These are phyloP conservation scores for Phoebastria nigripes DNA, from an alignment of 2,797 vertebrate genomes.

Conservation along the genomic window DNA sequence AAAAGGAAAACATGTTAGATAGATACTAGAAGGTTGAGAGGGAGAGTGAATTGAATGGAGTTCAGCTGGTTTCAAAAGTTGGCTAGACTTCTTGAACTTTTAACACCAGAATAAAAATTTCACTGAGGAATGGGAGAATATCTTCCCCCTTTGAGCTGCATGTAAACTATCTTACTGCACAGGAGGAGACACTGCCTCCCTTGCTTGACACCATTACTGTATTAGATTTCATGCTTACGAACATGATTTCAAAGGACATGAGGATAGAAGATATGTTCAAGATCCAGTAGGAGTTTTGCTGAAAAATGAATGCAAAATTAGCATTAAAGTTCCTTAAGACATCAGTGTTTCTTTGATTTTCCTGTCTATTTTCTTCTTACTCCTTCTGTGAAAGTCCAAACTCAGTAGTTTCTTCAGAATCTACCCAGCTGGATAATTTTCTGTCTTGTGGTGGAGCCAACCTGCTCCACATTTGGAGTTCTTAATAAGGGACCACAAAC, in stretches of 20 bases:
- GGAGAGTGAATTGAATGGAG: not conserved
- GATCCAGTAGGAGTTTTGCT: not conserved
- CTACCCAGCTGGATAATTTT: not conserved
- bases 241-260: not conserved
- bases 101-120: not conserved
- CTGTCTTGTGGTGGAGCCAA: not conserved
- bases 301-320: not conserved
- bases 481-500: not conserved
- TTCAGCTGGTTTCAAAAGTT: not conserved
- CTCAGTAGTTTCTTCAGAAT: not conserved
- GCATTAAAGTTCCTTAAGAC: not conserved
- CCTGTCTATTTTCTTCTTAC: not conserved
- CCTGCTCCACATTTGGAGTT: not conserved
- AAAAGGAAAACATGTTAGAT: not conserved
- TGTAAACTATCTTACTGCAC: not conserved
- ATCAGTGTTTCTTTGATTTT: not conserved
- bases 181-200: not conserved
- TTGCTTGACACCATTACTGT: not conserved
- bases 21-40: not conserved
- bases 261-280: not conserved
- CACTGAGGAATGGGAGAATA: not conserved
- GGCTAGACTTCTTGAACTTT: not conserved
- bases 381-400: not conserved
- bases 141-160: not conserved
- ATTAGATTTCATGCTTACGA: not conserved